These are phyloP conservation scores for Forbesichthys papilliferus DNA, from an alignment of 2,113 vertebrate species.

Conservation along the genomic window DNA sequence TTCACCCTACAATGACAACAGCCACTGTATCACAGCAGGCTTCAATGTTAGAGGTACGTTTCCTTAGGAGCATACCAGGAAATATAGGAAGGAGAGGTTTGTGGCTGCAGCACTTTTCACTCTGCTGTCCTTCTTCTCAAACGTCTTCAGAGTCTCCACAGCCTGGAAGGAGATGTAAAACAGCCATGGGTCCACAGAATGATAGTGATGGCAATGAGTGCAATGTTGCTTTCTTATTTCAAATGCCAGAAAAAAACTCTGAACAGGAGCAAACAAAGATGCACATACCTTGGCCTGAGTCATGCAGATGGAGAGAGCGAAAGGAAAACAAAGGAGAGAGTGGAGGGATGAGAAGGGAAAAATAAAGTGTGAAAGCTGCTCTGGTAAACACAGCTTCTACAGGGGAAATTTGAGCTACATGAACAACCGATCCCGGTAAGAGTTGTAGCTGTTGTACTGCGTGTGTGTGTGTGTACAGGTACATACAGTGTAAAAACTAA, in stretches of 20 bases:
- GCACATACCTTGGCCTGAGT: slow-evolving; percentile 79
- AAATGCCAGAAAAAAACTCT: not conserved
- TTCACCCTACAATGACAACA: too few relatives aligned
- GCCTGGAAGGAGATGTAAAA: slow-evolving; percentile 74
- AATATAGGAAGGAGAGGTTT: slow-evolving; percentile 93
- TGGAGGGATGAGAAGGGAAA: slow-evolving; percentile 59
- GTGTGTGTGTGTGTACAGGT: too few relatives aligned
- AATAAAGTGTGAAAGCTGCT: slow-evolving; percentile 25
- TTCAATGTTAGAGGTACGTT: not conserved
- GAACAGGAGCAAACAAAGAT: slow-evolving; percentile 27
- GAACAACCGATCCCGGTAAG: slow-evolving; percentile 4
- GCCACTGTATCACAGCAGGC: too few relatives aligned
- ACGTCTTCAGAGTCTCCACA: slow-evolving; percentile 91
- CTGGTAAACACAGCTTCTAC: slow-evolving; percentile 22
- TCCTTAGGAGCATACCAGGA: slow-evolving; percentile 80
- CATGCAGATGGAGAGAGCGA: slow-evolving; percentile 67
- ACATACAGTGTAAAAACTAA: not conserved
- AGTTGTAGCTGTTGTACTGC: not conserved
- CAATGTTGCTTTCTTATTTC: not conserved
- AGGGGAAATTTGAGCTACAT: slow-evolving; percentile 10
- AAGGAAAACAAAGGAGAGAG: slow-evolving; percentile 55
- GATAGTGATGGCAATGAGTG: not conserved
- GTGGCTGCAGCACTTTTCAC: slow-evolving; percentile 96
- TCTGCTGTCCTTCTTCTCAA: slow-evolving; percentile 95
- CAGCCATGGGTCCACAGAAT: not conserved